Conservation (phyloP, 2,888 invertebrate species). For the Terebella lapidaria region DNA sequence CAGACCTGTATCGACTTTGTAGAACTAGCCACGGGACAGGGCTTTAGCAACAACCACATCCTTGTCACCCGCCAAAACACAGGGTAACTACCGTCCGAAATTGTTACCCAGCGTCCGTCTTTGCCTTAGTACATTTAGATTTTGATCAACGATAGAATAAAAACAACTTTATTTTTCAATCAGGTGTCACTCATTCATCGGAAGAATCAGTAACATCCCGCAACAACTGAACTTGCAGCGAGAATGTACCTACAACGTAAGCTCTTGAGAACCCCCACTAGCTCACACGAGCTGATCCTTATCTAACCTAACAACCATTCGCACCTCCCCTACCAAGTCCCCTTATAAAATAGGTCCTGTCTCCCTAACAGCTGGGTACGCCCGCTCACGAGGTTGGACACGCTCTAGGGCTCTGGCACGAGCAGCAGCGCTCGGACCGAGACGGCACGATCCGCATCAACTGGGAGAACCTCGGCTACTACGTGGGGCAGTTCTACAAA, state of each 20-base stretch:
- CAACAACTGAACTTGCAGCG: slow-evolving; percentile 12
- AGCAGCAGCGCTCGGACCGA: slow-evolving; percentile 21
- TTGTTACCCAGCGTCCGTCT: not conserved
- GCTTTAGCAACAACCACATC: slow-evolving; percentile 5
- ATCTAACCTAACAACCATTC: no score
- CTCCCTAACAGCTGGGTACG: slow-evolving; percentile 18
- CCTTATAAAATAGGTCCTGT: not conserved
- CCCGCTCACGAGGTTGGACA: slow-evolving; percentile 24
- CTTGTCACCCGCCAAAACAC: slow-evolving; percentile 8
- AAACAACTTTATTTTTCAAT: no score
- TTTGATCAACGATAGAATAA: no score
- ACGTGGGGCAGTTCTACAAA: slow-evolving; percentile 9
- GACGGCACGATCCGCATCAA: slow-evolving; percentile 11
- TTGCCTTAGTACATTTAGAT: no score
- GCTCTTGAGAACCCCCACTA: not conserved
- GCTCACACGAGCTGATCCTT: no score
- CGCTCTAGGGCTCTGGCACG: slow-evolving; percentile 23
- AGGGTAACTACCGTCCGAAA: slow-evolving; percentile 3
- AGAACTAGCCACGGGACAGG: slow-evolving; percentile 9
- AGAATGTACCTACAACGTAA: slow-evolving; percentile 5
- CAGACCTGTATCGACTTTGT: slow-evolving; percentile 20
- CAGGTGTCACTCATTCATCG: slow-evolving; percentile 16
- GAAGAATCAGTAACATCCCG: slow-evolving; percentile 3
- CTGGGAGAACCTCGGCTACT: slow-evolving; percentile 12
- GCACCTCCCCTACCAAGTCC: not conserved